Conservation (phyloP, 2,888 invertebrate species). For the Dendrolimus pini region DNA sequence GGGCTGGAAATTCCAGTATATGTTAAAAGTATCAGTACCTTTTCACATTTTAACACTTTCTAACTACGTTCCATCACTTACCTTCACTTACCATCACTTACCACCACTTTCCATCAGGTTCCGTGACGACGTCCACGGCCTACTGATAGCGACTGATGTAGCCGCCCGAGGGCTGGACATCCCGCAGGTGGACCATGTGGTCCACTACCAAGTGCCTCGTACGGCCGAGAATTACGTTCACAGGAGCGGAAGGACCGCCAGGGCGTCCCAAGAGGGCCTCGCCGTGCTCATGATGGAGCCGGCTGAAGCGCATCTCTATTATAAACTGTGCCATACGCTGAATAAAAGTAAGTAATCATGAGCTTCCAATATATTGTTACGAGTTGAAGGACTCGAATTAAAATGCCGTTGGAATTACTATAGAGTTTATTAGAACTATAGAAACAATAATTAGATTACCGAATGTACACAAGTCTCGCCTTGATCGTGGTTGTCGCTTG, state of each 20-base stretch:
- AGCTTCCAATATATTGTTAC: too few relatives aligned
- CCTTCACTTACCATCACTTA: too few relatives aligned
- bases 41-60: too few relatives aligned
- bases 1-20: slow-evolving; percentile 88
- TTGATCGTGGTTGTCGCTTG: too few relatives aligned
- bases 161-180: slow-evolving; percentile 98
- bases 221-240: slow-evolving; percentile 98
- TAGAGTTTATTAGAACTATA: too few relatives aligned
- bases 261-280: slow-evolving; percentile 91
- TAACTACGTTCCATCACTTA: too few relatives aligned
- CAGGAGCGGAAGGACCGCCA: slow-evolving; percentile 96
- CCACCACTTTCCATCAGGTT: slow-evolving; percentile 64
- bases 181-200: slow-evolving; percentile 93
- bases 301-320: slow-evolving; percentile 86
- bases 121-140: slow-evolving; percentile 80
- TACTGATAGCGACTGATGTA: slow-evolving; percentile 96
- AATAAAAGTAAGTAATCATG: slow-evolving; percentile 82
- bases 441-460: too few relatives aligned
- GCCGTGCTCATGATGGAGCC: slow-evolving; percentile 95
- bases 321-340: slow-evolving; percentile 88
- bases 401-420: too few relatives aligned
- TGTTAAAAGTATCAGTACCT: too few relatives aligned
- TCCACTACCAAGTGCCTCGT: slow-evolving; percentile 96
- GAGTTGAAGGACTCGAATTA: too few relatives aligned
- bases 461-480: too few relatives aligned